Conservation (phyloP, 2,888 invertebrate genomes). For the Iphiclides podalirius region DNA sequence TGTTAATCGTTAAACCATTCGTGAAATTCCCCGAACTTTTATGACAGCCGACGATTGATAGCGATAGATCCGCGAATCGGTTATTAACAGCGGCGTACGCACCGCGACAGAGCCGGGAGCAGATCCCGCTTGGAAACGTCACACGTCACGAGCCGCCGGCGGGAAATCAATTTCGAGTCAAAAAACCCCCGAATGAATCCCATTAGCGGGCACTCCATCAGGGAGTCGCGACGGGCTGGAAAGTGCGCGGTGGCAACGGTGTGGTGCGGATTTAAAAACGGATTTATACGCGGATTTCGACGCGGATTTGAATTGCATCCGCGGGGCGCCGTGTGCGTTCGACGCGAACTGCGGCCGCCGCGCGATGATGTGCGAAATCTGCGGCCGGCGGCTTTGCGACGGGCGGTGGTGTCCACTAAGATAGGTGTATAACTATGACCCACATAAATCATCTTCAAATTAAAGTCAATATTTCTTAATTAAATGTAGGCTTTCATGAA, state of each 20-base stretch:
- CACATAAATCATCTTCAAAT: too few relatives aligned
- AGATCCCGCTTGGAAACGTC: constrained; percentile 7
- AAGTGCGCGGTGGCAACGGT: too few relatives aligned
- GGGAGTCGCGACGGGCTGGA: not conserved
- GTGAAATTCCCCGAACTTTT: not conserved
- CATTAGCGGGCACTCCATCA: constrained; percentile 23
- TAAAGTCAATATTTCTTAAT: too few relatives aligned
- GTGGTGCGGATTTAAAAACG: constrained; percentile 13
- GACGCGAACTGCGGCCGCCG: constrained; percentile 12
- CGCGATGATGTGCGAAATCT: not conserved
- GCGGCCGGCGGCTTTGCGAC: too few relatives aligned
- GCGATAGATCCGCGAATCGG: not conserved
- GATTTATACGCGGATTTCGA: not conserved
- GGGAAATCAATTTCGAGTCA: constrained; percentile 24
- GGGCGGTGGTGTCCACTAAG: too few relatives aligned
- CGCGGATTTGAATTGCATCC: too few relatives aligned
- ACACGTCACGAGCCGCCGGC: constrained; percentile 3
- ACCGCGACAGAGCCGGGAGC: not conserved
- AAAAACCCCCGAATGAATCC: constrained; percentile 24
- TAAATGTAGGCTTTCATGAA: too few relatives aligned
- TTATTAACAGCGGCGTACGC: constrained; percentile 3
- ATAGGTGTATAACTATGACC: too few relatives aligned
- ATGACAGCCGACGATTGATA: not conserved
- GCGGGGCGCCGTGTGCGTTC: constrained; percentile 22
- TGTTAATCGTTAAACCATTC: too few relatives aligned